Base-by-base conservation (phyloP, 2,113 vertebrate species). In the Pangasianodon hypophthalmus region DNA sequence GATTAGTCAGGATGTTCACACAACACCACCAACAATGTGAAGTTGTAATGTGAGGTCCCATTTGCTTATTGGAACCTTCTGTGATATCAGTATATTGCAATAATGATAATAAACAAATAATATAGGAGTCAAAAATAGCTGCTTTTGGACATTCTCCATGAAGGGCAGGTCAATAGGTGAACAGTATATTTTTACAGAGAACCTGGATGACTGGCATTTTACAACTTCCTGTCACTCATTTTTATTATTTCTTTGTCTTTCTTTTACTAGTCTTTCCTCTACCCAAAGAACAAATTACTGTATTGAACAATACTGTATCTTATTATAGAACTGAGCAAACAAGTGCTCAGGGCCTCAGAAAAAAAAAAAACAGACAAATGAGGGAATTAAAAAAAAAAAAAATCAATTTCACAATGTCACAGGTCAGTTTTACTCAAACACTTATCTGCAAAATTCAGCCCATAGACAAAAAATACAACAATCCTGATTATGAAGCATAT, bases 271-370 rank as follows among this genome's bases (percentile, higher is more conserved):
- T 82, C 11, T 41, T 58, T 50, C 19, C 44, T 48, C 50, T 67
- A 44, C 54, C 19, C 10, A 29, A 82, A 75, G 18, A 86, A 83
- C 56, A 52, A 69, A 83, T 56, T 50, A 37, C 37, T 37, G 37
- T 37, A 37, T 37, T 37, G 37, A 37, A 1, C 37, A 37, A 37
- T 37, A 37, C 37, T 37, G 37, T 37, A 37, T 87, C 84, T 46
- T 46, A 84, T 75, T 56, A 50, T 29, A 41, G 87, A 56, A 88
- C 62, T 44, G 48, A 79, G 37, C 80, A 83, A 69, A 88, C 86
- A 79, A 58, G 37, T 60, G 19, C 87, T 54, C 58, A 69, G 48
- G 79, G 60, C 19, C 32, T 87, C 60, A 8, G 32, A 82, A 32
- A 88, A 37, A 37, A 37, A 37, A 37, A 56, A 60, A 81, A 19